phyloP scores from a whole-genome alignment of 2,113 vertebrate genomes.

The Larimichthys crocea region DNA sequence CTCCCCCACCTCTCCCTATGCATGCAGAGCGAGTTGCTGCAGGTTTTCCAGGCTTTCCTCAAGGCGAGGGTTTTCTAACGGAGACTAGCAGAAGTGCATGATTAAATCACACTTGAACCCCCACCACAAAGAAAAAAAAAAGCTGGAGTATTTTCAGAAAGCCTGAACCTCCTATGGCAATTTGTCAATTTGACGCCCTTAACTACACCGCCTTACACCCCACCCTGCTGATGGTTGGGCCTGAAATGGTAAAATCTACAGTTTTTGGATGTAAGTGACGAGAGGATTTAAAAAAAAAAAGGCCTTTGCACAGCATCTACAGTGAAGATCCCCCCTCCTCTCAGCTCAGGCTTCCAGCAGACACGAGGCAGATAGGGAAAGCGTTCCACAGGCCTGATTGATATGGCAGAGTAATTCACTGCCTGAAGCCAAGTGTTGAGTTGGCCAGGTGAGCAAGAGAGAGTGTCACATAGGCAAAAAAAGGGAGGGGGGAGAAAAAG shows the following conservation, averaged over 20 bases:
- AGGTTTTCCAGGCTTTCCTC: slow-evolving; percentile 73
- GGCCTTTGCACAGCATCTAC: background rate
- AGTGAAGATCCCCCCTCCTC: background rate
- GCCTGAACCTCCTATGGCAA: background rate
- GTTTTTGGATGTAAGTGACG: slow-evolving; percentile 1
- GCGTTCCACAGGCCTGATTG: slow-evolving; percentile 22
- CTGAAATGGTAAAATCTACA: slow-evolving; percentile 2
- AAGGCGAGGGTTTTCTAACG: slow-evolving; percentile 37
- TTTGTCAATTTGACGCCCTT: background rate
- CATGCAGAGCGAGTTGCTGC: slow-evolving; percentile 79
- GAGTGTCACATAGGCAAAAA: slow-evolving; percentile 4
- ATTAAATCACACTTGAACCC: background rate
- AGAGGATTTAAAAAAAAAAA: background rate
- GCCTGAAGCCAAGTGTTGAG: slow-evolving; percentile 57
- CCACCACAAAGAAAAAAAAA: background rate
- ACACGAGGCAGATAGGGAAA: slow-evolving; percentile 1
- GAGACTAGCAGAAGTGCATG: slow-evolving; percentile 32
- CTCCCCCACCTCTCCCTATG: slow-evolving; percentile 28
- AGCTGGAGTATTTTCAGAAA: background rate
- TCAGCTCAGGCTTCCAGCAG: background rate
- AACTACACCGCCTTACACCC: background rate
- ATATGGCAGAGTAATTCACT: slow-evolving; percentile 58
- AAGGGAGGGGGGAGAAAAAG: background rate
- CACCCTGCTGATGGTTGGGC: background rate
- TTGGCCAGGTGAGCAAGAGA: slow-evolving; percentile 54